Evolutionary conservation across 2,888 invertebrate genomes (phyloP).

Genomic region (Parochlus steinenii): DNA sequence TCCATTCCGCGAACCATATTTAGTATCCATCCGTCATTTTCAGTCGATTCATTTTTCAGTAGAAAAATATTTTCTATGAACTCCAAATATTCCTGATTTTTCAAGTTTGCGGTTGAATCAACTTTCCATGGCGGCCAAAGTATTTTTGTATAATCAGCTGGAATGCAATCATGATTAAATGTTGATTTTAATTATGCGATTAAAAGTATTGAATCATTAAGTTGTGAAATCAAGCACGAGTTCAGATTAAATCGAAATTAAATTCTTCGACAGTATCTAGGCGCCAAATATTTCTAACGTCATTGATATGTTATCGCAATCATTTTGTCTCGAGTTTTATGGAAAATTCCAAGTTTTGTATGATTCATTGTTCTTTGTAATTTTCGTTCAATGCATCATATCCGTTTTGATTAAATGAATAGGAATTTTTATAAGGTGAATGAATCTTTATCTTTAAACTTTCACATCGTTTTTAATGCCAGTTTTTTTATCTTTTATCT

Average conservation of each 20-base stretch:
- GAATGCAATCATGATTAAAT: constrained; percentile 1
- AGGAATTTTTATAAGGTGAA: too few relatives aligned
- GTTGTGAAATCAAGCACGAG: not conserved
- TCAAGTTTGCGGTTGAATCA: constrained; percentile 23
- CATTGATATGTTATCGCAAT: too few relatives aligned
- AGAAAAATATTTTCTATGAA: constrained; percentile 26
- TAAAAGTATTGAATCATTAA: constrained; percentile 15
- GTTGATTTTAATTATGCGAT: constrained; percentile 17
- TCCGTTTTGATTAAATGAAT: too few relatives aligned
- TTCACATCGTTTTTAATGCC: too few relatives aligned
- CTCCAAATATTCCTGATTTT: constrained; percentile 23
- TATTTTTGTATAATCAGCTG: constrained; percentile 20
- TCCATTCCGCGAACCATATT: constrained; percentile 24
- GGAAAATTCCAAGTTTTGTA: too few relatives aligned
- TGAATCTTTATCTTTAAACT: too few relatives aligned
- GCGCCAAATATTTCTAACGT: too few relatives aligned
- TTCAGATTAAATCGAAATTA: not conserved
- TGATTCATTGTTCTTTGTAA: too few relatives aligned
- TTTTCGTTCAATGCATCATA: too few relatives aligned
- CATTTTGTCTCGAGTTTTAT: too few relatives aligned
- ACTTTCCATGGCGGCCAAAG: constrained; percentile 25
- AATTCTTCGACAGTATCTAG: too few relatives aligned
- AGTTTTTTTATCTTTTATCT: too few relatives aligned
- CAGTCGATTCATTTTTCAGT: constrained; percentile 20
- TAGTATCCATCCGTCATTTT: constrained; percentile 26